Evolutionary conservation across 2,113 vertebrate genomes (phyloP), one percentile per base, ranked within the genome.

Genomic region (Mustela nigripes): DNA sequence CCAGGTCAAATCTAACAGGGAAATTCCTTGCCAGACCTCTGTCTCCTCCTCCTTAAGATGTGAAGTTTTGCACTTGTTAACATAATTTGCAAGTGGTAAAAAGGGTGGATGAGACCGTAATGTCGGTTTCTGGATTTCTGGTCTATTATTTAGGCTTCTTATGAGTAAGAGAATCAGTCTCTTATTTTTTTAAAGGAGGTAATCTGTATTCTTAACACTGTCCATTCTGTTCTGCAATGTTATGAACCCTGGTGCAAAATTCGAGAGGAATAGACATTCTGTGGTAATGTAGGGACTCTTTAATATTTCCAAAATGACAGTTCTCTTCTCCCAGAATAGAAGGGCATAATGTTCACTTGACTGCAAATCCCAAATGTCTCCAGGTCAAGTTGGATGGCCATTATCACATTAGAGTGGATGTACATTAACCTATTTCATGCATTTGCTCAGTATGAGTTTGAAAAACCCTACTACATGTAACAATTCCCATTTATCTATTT

Each of bases 71-170:
- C 11, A 14, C 16, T 83, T 90, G 60, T 71, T 92, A 80, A 81
- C 8, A 39, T 92, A 87, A 42, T 91, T 74, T 90, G 39, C 26
- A 42, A 74, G 69, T 50, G 39, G n/a, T 73, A 33, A 69, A 89
- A 88, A 95, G 48, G 26, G 33, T 45, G 48, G 45, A 31, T 89
- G 19, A 48, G 53, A 48, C 28, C 15, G n/a, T 15, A 62, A 8
- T 16, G 56, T 69, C 39, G 60, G 89, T 63, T 84, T 95, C 39
- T 81, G 71, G 94, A 74, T 91, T 94, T 88, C 63, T 94, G 36
- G 28, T 60, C 79, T 95, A 1, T 84, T 92, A 65, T 65, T 92
- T 95, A 50, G 48, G 74, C 79, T 88, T 80, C 33, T 88, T 90
- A 62, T 69, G 58, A 90, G 65, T 88, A 80, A 33, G 89, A 62